Evolutionary conservation across 2,888 invertebrate species (phyloP), one percentile per base, ranked within the genome.

Genomic region (Clostera curtula): DNA sequence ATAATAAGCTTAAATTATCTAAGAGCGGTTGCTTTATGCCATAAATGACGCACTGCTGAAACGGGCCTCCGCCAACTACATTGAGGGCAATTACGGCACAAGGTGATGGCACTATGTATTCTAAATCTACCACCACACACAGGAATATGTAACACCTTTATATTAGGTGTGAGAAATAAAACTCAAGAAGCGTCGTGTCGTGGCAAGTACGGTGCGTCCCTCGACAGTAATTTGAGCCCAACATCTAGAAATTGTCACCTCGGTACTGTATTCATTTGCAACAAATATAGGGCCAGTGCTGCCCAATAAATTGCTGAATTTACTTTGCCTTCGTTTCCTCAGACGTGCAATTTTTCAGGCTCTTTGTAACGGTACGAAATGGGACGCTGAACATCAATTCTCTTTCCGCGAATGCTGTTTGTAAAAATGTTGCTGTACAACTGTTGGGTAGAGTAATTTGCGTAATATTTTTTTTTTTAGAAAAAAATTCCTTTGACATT

Each of bases 221-320:
- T 33, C 26, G 70, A 43, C 69, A 68, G 69, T 70, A 71, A 74
- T 77, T 80, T 45, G 49, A 56, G 43, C 58, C 61, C 69, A 58
- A 51, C 63, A 63, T 58, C 68, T 66, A 67, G 73, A 74, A 75
- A 76, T 79, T 77, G 79, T 79, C 79, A 80, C 79, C 77, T 76
- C 68, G 48, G 62, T 55, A 55, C 58, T 64, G 70, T 73, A 76
- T 80, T 80, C 79, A 80, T 80, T 80, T 79, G 76, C 76, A 74
- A 74, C 77, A 80, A 77, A 79, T 75, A 75, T 73, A 75, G 66
- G 67, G 50, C 67, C 63, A 49, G 56, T 56, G 56, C 68, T 61
- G 51, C 52, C 66, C 72, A 67, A 76, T 79, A 79, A 79, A 79
- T 76, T 73, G 68, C 64, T 69, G 68, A 77, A 72, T 79, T 77